Conservation (phyloP, 2,797 vertebrate genomes). For the Platyrinchus mystaceus region DNA sequence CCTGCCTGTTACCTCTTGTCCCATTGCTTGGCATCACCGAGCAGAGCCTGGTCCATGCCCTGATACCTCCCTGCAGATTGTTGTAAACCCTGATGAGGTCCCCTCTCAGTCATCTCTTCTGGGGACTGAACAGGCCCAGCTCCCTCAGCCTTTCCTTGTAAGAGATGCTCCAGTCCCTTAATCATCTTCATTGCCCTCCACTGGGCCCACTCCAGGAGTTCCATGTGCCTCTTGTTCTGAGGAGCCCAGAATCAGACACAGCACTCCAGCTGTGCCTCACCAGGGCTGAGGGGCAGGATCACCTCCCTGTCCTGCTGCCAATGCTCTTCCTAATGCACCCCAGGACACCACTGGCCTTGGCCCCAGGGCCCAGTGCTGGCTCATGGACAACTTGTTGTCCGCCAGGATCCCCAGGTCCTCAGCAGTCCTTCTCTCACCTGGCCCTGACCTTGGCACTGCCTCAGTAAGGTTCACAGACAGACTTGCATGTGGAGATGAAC, state of each 20-base stretch:
- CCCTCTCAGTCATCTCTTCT: fast-evolving
- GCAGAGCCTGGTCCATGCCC: background rate
- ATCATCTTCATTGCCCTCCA: background rate
- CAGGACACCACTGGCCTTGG: background rate
- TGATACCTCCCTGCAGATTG: background rate
- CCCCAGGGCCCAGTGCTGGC: background rate
- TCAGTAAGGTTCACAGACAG: background rate
- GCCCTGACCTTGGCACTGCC: background rate
- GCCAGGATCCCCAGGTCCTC: background rate
- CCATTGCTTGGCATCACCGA: background rate
- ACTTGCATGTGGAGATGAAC: background rate
- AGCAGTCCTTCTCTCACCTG: background rate
- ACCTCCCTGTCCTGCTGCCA: too few species aligned
- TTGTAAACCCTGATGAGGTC: background rate
- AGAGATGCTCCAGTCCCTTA: background rate
- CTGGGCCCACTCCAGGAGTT: background rate
- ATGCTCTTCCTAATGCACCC: too few species aligned
- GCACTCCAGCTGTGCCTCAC: too few species aligned
- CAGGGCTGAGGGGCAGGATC: too few species aligned
- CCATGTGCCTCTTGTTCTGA: background rate
- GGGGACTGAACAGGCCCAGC: background rate
- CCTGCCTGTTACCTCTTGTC: fast-evolving
- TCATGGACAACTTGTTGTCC: background rate
- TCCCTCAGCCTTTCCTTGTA: background rate
- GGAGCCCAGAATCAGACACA: background rate